These are phyloP conservation scores for Anseranas semipalmata DNA, from an alignment of 2,113 vertebrate genomes.

Conservation along the genomic window DNA sequence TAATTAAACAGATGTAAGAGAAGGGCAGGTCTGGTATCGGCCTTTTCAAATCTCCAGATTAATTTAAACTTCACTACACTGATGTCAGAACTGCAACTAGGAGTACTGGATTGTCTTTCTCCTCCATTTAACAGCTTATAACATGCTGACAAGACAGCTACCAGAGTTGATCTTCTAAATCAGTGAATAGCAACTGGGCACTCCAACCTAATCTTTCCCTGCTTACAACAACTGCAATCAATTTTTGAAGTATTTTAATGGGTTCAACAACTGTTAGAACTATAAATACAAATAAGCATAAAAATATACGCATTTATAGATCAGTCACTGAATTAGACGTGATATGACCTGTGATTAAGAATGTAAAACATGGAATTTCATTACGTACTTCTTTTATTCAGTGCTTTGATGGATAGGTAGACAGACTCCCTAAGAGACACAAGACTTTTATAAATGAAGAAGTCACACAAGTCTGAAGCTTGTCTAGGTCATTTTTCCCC, in stretches of 20 bases:
- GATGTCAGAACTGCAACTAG: not conserved
- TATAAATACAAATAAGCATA: not conserved
- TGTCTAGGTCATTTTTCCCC: not conserved
- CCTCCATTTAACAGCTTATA: constrained; percentile 20
- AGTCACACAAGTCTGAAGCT: not conserved
- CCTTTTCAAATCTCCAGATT: constrained; percentile 63
- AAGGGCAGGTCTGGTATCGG: constrained; percentile 55
- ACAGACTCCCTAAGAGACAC: not conserved
- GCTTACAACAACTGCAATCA: not conserved
- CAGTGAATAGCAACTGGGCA: not conserved
- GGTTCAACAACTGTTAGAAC: not conserved
- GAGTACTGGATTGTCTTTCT: not conserved
- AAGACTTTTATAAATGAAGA: not conserved
- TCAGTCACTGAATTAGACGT: not conserved
- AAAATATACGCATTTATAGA: not conserved
- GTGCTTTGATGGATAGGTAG: not conserved
- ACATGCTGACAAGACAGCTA: not conserved
- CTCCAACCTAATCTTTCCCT: not conserved
- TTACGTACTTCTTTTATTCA: not conserved
- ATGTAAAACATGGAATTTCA: not conserved
- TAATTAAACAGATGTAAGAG: constrained; percentile 69
- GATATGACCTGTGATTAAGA: not conserved
- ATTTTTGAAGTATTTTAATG: not conserved
- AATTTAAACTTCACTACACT: constrained; percentile 33
- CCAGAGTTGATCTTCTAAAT: not conserved